These are phyloP conservation scores for Archips xylosteana DNA, from an alignment of 2,888 invertebrate species.

Conservation along the genomic window DNA sequence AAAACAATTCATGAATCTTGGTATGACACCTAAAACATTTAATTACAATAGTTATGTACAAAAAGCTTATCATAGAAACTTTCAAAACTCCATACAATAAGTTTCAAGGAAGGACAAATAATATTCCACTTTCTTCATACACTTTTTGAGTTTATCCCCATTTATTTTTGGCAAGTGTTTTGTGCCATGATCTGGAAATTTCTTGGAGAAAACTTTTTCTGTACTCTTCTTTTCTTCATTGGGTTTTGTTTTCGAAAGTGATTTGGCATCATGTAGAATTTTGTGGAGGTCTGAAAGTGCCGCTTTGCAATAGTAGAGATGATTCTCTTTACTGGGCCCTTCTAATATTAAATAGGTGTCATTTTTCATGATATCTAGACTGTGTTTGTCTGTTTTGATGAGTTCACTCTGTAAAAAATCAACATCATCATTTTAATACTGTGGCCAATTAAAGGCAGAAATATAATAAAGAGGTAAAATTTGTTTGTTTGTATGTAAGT, in stretches of 20 bases:
- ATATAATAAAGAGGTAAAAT: no score
- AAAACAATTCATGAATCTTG: no score
- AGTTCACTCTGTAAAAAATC: constrained; percentile 81
- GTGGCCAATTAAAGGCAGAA: not conserved
- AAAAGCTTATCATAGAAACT: no score
- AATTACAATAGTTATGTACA: not conserved
- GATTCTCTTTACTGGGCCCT: constrained; percentile 84
- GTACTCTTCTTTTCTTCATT: constrained; percentile 48
- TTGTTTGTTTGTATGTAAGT: no score
- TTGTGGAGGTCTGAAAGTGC: constrained; percentile 88
- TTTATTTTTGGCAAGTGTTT: constrained; percentile 81
- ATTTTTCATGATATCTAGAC: constrained; percentile 83
- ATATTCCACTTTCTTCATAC: constrained; percentile 89
- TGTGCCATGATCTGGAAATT: constrained; percentile 83
- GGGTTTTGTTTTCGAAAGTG: constrained; percentile 44
- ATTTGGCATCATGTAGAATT: constrained; percentile 81
- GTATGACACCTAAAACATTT: not conserved
- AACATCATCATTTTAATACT: not conserved
- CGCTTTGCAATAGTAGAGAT: constrained; percentile 85
- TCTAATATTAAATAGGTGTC: constrained; percentile 87
- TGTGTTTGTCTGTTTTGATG: constrained; percentile 84
- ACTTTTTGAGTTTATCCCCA: constrained; percentile 81
- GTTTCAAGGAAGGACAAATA: constrained; percentile 88
- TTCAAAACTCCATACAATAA: constrained; percentile 56
- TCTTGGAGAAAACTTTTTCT: constrained; percentile 78